Percentiles rank a stretch among this genome's conserved stretches.
Evolutionary conservation across 2,797 vertebrate species (phyloP).

Genomic region (Sebastes oblongus): DNA sequence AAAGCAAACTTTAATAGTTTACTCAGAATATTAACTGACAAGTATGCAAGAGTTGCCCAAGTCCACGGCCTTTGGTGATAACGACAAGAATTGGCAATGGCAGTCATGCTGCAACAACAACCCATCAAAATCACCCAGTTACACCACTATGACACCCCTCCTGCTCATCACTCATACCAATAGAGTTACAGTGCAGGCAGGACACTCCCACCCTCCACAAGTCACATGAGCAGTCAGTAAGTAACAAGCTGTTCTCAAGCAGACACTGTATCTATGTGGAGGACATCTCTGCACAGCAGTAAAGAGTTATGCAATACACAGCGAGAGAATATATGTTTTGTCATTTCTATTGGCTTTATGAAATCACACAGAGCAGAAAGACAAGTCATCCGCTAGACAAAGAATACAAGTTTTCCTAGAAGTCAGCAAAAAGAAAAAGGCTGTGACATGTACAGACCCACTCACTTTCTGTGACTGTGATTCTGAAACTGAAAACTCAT

Average conservation of each 20-base stretch:
- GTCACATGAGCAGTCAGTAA: constrained; percentile 61
- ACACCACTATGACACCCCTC: background rate
- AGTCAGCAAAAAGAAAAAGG: background rate
- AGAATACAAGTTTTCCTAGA: background rate
- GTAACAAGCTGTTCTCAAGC: constrained; percentile 39
- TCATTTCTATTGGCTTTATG: background rate
- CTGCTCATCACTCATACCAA: background rate
- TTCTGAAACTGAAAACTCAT: background rate
- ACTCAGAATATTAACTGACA: background rate
- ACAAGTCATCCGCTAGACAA: background rate
- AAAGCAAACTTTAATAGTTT: background rate
- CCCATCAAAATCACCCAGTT: background rate
- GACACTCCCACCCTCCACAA: background rate
- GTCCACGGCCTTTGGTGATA: background rate
- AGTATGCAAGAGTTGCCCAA: background rate
- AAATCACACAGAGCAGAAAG: background rate
- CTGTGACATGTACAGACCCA: background rate
- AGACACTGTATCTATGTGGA: constrained; percentile 5
- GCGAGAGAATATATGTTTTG: background rate
- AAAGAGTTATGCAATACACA: background rate
- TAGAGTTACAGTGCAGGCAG: background rate
- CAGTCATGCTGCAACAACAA: background rate
- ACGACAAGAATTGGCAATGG: background rate
- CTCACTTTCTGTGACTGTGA: background rate
- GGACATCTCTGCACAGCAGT: background rate